phyloP scores from a whole-genome alignment of 1,140 invertebrate species.

The Drosophila santomea region DNA sequence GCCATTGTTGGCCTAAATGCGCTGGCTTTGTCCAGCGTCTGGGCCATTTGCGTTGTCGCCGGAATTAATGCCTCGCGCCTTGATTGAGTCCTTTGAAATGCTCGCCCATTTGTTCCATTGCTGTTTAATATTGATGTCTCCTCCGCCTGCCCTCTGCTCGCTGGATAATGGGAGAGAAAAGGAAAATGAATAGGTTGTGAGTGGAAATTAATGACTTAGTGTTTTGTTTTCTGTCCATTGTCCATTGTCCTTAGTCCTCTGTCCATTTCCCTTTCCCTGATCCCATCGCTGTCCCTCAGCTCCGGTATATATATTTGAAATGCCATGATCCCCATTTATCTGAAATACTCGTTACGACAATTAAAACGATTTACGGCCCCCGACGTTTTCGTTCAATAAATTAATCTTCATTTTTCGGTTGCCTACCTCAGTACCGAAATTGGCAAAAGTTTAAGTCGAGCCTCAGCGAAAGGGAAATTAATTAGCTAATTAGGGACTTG shows the following conservation, averaged over 20 bases:
- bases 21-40: conserved; percentile 40
- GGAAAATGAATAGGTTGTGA: conserved; percentile 52
- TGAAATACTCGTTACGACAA: conserved; percentile 68
- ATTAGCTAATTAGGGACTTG: conserved; percentile 77
- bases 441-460: conserved; percentile 21
- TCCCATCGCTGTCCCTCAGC: conserved; percentile 21
- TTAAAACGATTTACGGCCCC: conserved; percentile 75
- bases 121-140: conserved; percentile 72
- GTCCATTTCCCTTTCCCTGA: neutral
- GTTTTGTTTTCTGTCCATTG: conserved; percentile 57
- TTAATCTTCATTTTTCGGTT: conserved; percentile 56
- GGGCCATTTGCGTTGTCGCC: conserved; percentile 69
- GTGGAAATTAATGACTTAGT: conserved; percentile 75
- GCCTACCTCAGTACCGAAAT: neutral
- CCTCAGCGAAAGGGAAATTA: conserved; percentile 60
- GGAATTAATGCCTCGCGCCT: conserved; percentile 76
- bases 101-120: conserved; percentile 67
- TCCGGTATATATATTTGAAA: conserved; percentile 65
- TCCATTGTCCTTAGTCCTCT: neutral
- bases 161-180: conserved; percentile 33
- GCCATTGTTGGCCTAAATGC: conserved; percentile 32
- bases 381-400: conserved; percentile 68
- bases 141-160: conserved; percentile 26
- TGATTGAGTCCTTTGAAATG: conserved; percentile 81
- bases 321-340: conserved; percentile 71